Evolutionary conservation across 64 coral and sea anemone species (phyloP).

Genomic region (Dendronephthya gigantea): DNA sequence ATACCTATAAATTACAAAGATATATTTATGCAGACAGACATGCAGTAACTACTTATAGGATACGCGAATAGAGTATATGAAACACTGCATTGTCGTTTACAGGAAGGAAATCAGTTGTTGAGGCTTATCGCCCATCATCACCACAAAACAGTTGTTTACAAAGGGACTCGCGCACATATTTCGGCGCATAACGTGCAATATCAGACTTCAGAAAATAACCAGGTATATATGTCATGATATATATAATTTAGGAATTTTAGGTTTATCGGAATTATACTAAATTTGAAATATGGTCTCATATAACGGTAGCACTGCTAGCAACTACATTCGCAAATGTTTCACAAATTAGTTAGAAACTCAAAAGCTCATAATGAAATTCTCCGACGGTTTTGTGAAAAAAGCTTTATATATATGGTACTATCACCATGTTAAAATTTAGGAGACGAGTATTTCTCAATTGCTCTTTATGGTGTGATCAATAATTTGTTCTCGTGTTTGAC

Average conservation of each 20-base stretch:
- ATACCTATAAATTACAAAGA: too few relatives aligned
- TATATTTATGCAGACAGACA: too few relatives aligned
- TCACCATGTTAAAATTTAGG: too few relatives aligned
- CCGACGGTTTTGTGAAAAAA: too few relatives aligned
- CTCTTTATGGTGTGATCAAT: background rate
- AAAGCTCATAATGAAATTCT: too few relatives aligned
- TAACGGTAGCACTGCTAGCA: too few relatives aligned
- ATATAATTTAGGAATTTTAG: too few relatives aligned
- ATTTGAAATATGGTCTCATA: too few relatives aligned
- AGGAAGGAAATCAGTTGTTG: background rate
- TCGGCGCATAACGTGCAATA: conserved; percentile 46
- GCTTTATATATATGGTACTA: too few relatives aligned
- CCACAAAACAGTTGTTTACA: conserved; percentile 60
- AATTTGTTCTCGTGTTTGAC: background rate
- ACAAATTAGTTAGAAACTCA: too few relatives aligned
- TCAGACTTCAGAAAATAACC: conserved; percentile 24
- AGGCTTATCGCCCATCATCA: conserved; percentile 79
- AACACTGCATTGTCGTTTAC: background rate
- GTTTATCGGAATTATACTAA: too few relatives aligned
- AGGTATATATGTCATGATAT: background rate
- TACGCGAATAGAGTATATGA: background rate
- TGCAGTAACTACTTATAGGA: background rate
- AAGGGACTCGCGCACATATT: conserved; percentile 64
- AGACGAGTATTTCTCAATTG: background rate
- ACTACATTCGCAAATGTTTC: too few relatives aligned